These are phyloP conservation scores for Lepidurus couesii DNA, from an alignment of 1,140 invertebrate genomes.

Conservation along the genomic window DNA sequence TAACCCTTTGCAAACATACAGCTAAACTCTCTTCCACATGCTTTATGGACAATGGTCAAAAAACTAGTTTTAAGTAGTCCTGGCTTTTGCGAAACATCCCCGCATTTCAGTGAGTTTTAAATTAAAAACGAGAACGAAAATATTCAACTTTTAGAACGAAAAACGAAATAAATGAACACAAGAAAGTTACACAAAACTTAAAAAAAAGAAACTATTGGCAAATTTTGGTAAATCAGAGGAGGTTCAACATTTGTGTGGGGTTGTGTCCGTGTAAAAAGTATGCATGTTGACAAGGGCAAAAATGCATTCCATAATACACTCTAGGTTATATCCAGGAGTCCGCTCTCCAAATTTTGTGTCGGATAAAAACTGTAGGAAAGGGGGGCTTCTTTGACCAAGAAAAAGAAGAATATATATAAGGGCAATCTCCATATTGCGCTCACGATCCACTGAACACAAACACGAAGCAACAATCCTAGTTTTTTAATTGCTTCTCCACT, in stretches of 20 bases:
- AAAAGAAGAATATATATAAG: constrained; percentile 12
- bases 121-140: neutral
- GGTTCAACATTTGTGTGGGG: neutral
- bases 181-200: neutral
- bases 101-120: neutral
- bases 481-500: constrained; percentile 5
- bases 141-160: neutral
- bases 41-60: constrained; percentile 4
- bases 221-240: neutral
- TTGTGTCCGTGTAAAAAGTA: neutral
- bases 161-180: neutral
- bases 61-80: constrained; percentile 19
- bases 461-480: neutral
- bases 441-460: constrained; percentile 1
- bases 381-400: neutral
- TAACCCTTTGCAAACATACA: neutral
- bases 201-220: neutral
- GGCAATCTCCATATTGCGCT: neutral
- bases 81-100: neutral
- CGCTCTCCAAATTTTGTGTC: neutral
- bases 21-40: neutral
- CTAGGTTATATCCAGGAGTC: neutral
- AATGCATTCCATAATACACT: constrained; percentile 12
- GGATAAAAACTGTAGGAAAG: neutral
- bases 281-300: neutral